Evolutionary conservation across 2,797 vertebrate genomes (phyloP).

Genomic region (Silurus aristotelis): DNA sequence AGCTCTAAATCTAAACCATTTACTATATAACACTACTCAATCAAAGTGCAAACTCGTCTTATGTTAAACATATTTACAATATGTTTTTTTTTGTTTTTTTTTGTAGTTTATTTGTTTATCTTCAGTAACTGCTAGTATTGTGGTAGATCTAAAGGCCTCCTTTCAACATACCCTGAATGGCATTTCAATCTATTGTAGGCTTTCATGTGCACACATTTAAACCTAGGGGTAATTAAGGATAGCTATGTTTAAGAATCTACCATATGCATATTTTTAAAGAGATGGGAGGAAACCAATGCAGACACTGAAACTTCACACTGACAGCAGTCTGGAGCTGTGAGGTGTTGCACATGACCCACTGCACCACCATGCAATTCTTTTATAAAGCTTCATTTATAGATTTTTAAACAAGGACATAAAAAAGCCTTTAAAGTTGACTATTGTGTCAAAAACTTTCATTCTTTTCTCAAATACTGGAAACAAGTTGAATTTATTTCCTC

Average conservation of each 20-base stretch:
- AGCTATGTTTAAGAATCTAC: background rate
- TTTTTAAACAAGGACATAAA: background rate
- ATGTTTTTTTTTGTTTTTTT: too few species aligned
- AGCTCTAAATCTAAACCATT: background rate
- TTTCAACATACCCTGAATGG: background rate
- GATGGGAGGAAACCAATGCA: background rate
- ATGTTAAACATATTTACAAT: too few species aligned
- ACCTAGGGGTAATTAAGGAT: background rate
- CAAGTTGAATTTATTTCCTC: background rate
- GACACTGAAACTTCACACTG: background rate
- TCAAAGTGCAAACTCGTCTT: too few species aligned
- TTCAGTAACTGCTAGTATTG: background rate
- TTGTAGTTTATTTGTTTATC: background rate
- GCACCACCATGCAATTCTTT: background rate
- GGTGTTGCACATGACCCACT: background rate
- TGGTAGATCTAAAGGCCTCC: background rate
- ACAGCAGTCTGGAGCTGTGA: background rate
- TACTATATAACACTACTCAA: too few species aligned
- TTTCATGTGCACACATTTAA: background rate
- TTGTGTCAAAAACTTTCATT: background rate
- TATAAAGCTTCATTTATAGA: background rate
- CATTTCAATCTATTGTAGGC: background rate
- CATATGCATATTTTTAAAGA: background rate
- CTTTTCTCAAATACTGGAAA: background rate
- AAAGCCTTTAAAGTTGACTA: background rate